A percentile compares a stretch with the other conserved stretches of the same genome.
phyloP scores from a whole-genome alignment of 1,140 invertebrate species.

The Dolichoris vasculosae region DNA sequence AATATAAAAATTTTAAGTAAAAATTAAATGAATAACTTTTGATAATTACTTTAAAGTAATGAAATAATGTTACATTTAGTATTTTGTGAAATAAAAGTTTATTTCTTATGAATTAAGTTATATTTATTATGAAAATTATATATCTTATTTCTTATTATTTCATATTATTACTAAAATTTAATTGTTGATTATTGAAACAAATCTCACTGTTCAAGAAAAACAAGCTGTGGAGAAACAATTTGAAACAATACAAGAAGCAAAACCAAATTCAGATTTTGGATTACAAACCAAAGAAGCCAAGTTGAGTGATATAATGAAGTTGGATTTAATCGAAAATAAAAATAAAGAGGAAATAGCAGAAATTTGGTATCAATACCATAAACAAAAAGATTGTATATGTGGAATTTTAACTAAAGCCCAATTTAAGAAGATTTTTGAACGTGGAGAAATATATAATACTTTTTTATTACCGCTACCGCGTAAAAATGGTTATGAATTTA shows the following conservation, averaged over 20 bases:
- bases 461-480: constrained; percentile 90
- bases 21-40: not conserved
- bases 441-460: constrained; percentile 78
- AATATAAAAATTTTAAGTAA: not conserved
- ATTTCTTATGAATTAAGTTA: constrained; percentile 27
- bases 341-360: constrained; percentile 82
- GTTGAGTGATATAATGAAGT: constrained; percentile 85
- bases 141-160: constrained; percentile 4
- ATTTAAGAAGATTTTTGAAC: constrained; percentile 77
- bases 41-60: not conserved
- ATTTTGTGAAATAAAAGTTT: constrained; percentile 28
- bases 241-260: constrained; percentile 60
- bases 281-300: constrained; percentile 63
- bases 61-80: not conserved
- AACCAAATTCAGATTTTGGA: constrained; percentile 75
- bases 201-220: constrained; percentile 62
- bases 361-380: constrained; percentile 89
- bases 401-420: constrained; percentile 80
- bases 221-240: constrained; percentile 59
- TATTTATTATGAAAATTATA: constrained; percentile 20
- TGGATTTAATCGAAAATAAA: constrained; percentile 85
- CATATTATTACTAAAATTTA: not conserved
- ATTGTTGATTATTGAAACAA: constrained; percentile 47
- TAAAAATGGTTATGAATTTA: constrained; percentile 91
- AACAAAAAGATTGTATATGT: constrained; percentile 82